Base-by-base conservation (phyloP, 1,140 invertebrate genomes). In the Calephelis nemesis region DNA sequence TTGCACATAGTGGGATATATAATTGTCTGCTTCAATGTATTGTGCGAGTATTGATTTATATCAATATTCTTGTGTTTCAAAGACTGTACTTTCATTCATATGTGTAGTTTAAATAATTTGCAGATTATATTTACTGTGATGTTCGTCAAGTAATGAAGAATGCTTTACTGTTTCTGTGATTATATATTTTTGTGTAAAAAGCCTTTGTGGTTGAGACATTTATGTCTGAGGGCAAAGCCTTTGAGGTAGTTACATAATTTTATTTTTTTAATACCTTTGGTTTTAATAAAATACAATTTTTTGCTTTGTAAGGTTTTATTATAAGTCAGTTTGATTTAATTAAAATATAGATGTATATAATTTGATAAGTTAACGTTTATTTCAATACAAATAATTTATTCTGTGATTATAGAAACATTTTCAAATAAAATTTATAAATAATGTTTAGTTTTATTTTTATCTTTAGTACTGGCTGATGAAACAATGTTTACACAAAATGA, bases 111-210 rank as follows among this genome's bases (percentile, higher is more conserved):
- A 39, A 58, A 58, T 85, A 75, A 84, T 86, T 87, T 82, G 82
- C 80, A 74, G 79, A 82, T 84, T 78, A 75, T 81, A 72, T 83
- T 78, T 83, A 82, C 85, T 90, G 87, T 89, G 88, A 90, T 89
- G 85, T 83, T 62, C 74, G 75, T 81, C 77, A 76, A 84, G 82
- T 82, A 82, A 87, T 87, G 76, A 84, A 86, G 83, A 78, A 88
- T 90, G 88, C 88, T 90, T 90, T 90, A 89, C 84, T 89, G 85
- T 88, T 89, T 58, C 87, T 90, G 87, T 89, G 87, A 89, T 90
- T 85, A 85, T 77, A 70, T 85, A 78, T 82, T 84, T 80, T 73
- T 85, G 83, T 86, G 78, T 85, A 82, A 83, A 79, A 80, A 86
- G 84, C 64, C 69, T 74, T 52, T 68, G 65, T 74, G 64, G 64